A percentile compares a stretch with the other conserved stretches of the same genome.
phyloP scores from a whole-genome alignment of 2,888 invertebrate genomes.

The Eupeodes latifasciatus region DNA sequence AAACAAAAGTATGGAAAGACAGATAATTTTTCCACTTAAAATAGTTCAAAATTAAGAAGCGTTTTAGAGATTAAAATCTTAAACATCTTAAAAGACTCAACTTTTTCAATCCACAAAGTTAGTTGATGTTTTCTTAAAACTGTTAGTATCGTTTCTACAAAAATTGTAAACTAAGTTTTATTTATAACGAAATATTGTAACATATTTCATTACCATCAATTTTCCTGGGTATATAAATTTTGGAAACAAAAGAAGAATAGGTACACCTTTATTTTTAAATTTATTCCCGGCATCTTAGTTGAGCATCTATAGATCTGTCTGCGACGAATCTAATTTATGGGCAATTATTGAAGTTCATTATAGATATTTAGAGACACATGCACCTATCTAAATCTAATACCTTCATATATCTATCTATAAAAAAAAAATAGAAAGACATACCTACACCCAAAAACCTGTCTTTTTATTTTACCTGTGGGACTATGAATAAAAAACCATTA shows the following conservation, averaged over 20 bases:
- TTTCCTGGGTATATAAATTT: neutral
- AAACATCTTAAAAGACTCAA: too few species aligned
- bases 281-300: constrained; percentile 70
- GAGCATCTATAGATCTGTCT: constrained; percentile 76
- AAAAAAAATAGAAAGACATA: constrained; percentile 13
- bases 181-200: neutral
- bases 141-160: neutral
- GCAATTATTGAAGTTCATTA: constrained; percentile 77
- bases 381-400: constrained; percentile 70
- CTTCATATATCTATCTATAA: constrained; percentile 18
- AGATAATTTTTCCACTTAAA: too few species aligned
- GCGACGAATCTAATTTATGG: constrained; percentile 78
- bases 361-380: constrained; percentile 75
- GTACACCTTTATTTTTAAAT: constrained; percentile 51
- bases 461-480: constrained; percentile 69
- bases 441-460: constrained; percentile 59
- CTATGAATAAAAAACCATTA: constrained; percentile 63
- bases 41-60: too few species aligned
- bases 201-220: constrained; percentile 11
- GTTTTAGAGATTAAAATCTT: too few species aligned
- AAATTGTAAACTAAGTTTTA: neutral
- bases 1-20: too few species aligned
- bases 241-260: constrained; percentile 15
- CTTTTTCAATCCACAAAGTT: too few species aligned
- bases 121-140: too few species aligned